Evolutionary conservation across 2,113 vertebrate species (phyloP).

Genomic region (Ochotona princeps): DNA sequence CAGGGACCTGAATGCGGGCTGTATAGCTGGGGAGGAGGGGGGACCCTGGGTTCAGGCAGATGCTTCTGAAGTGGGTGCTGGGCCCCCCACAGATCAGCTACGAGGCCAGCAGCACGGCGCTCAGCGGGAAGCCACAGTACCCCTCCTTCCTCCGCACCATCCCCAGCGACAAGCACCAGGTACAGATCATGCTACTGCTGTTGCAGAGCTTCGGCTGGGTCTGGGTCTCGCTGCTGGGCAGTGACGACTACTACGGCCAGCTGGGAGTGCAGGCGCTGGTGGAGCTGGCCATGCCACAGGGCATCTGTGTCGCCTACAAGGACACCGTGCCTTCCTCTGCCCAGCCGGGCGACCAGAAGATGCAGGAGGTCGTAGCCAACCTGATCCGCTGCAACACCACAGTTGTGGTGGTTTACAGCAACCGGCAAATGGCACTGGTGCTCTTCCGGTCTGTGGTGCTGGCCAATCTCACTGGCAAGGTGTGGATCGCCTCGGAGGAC

Average conservation of each 20-base stretch:
- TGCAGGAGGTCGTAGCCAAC: conserved; percentile 74
- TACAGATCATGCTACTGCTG: conserved; percentile 86
- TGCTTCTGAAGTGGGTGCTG: not conserved
- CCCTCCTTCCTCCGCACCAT: conserved; percentile 91
- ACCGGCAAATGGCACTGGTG: not conserved
- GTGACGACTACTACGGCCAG: conserved; percentile 82
- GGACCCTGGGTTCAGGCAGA: not conserved
- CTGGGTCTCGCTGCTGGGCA: conserved; percentile 90
- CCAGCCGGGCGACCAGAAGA: accelerated
- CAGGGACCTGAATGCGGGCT: not conserved
- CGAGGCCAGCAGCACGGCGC: conserved; percentile 79
- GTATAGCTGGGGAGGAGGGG: not conserved
- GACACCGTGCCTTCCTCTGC: conserved; percentile 57
- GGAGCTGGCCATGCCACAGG: conserved; percentile 34
- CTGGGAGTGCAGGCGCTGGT: conserved; percentile 79
- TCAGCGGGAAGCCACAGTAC: conserved; percentile 85
- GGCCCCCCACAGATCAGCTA: conserved; percentile 88
- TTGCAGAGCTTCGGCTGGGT: conserved; percentile 88
- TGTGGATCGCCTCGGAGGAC: conserved; percentile 90
- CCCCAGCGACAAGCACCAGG: conserved; percentile 85
- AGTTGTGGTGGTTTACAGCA: conserved; percentile 83
- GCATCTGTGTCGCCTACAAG: conserved; percentile 87
- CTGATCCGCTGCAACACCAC: conserved; percentile 69
- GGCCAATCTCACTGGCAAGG: conserved; percentile 85
- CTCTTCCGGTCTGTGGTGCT: conserved; percentile 87